These are phyloP conservation scores for Drosophila kanapiae DNA, from an alignment of 1,140 invertebrate species.

Conservation along the genomic window DNA sequence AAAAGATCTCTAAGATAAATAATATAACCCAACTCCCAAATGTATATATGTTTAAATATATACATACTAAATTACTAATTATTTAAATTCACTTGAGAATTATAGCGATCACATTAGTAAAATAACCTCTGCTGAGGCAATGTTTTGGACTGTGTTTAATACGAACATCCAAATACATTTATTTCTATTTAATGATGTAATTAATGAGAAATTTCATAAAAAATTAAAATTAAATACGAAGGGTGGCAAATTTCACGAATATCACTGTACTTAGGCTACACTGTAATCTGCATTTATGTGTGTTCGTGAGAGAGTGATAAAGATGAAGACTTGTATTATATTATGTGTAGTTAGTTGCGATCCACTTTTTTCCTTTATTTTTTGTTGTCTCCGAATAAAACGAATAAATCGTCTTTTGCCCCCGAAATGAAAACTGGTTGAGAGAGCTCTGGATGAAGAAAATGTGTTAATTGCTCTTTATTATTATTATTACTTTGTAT, in stretches of 20 bases:
- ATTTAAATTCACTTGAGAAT: background rate
- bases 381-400: conserved; percentile 13
- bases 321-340: conserved; percentile 64
- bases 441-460: conserved; percentile 32
- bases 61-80: too few species aligned
- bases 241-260: background rate
- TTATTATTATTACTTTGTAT: conserved; percentile 44
- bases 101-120: too few species aligned
- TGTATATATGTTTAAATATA: background rate
- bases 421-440: conserved; percentile 66
- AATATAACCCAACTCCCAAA: background rate
- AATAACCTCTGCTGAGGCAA: too few species aligned
- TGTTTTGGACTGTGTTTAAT: background rate
- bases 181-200: background rate
- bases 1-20: background rate
- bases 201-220: background rate
- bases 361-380: conserved; percentile 21
- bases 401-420: conserved; percentile 36
- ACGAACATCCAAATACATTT: background rate
- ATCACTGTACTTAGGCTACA: background rate
- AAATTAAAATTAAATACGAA: background rate
- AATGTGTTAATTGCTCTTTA: conserved; percentile 73
- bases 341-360: conserved; percentile 66
- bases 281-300: conserved; percentile 25
- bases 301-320: conserved; percentile 38